A percentile compares a stretch with the other conserved stretches of the same genome.
phyloP scores from a whole-genome alignment of 2,888 invertebrate genomes.

The Conomelus anceps region DNA sequence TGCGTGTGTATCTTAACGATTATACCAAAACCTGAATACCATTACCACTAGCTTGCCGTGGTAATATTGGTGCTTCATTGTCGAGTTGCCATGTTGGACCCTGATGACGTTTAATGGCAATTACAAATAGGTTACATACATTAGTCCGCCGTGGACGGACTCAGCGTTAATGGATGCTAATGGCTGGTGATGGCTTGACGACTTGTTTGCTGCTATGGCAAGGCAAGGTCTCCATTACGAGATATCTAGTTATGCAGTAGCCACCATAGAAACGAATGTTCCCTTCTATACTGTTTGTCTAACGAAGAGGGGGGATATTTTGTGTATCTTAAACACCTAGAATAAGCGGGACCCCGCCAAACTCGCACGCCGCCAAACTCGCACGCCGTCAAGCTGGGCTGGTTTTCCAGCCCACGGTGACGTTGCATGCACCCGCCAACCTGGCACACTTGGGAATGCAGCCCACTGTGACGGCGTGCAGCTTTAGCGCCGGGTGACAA shows the following conservation, averaged over 20 bases:
- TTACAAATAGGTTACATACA: not conserved
- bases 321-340: no score
- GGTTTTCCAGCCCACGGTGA: no score
- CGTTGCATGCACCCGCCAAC: no score
- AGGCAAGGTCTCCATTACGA: not conserved
- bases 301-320: no score
- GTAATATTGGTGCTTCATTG: not conserved
- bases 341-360: no score
- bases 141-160: not conserved
- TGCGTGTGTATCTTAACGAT: not conserved
- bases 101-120: not conserved
- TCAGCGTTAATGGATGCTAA: not conserved
- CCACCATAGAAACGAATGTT: not conserved
- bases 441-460: no score
- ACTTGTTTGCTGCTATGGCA: not conserved
- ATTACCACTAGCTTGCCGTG: not conserved
- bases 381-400: no score
- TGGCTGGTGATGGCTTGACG: not conserved
- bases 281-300: not conserved
- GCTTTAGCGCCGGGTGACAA: no score
- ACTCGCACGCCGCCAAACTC: no score
- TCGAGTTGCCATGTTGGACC: not conserved
- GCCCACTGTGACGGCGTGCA: no score
- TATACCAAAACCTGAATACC: not conserved
- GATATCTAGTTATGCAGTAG: not conserved